Percentiles rank a stretch among this genome's conserved stretches.
These are phyloP conservation scores for Rhodeus uyekii DNA, from an alignment of 2,797 vertebrate species.

Conservation along the genomic window DNA sequence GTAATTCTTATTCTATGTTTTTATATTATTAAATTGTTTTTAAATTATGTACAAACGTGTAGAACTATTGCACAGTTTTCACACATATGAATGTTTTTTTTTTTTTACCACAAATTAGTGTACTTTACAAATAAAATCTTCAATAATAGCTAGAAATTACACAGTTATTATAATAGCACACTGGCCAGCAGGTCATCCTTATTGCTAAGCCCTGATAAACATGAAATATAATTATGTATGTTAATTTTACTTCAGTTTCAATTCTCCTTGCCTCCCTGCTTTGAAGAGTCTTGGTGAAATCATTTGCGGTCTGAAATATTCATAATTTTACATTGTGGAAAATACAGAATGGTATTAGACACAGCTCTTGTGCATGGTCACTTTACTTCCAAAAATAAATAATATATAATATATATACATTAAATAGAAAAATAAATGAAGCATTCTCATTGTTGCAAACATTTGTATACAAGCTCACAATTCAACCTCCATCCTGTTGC, in stretches of 20 bases:
- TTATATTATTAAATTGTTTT: neutral
- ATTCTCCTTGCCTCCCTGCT: neutral
- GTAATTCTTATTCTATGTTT: neutral
- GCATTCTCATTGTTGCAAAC: neutral
- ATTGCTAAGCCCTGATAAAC: neutral
- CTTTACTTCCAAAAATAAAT: neutral
- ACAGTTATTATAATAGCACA: neutral
- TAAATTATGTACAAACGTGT: neutral
- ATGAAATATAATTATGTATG: conserved; percentile 2
- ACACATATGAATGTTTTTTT: neutral
- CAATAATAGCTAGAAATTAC: neutral
- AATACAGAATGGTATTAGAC: neutral
- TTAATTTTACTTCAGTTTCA: neutral
- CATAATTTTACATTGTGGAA: neutral
- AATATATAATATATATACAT: neutral
- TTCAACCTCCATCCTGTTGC: neutral
- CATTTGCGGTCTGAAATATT: neutral
- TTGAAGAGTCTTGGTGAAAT: neutral
- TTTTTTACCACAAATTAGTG: neutral
- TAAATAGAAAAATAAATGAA: neutral
- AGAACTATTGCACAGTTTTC: neutral
- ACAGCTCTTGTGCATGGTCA: neutral
- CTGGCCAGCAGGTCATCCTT: neutral
- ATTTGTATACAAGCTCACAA: neutral
- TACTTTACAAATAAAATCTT: conserved; percentile 1